A percentile compares a stretch with the other conserved stretches of the same genome.
phyloP scores from a whole-genome alignment of 2,113 vertebrate genomes.

The Neodontobutis hainanensis region DNA sequence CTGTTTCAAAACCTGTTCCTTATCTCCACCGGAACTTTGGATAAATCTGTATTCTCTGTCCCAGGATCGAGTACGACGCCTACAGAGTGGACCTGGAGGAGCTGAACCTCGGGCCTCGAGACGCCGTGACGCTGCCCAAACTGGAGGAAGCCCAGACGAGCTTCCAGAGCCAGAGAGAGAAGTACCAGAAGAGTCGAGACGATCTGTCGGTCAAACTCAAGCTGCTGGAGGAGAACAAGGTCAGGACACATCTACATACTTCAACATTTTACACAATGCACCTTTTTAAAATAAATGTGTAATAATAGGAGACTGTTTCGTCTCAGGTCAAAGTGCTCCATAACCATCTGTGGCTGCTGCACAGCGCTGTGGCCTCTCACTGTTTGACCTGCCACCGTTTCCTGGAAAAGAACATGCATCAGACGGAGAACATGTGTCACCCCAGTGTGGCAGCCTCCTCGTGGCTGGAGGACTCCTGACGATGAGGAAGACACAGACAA shows the following conservation, averaged over 20 bases:
- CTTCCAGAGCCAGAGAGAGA: slow-evolving; percentile 85
- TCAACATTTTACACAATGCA: too few relatives aligned
- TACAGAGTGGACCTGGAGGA: slow-evolving; percentile 93
- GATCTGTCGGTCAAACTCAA: slow-evolving; percentile 90
- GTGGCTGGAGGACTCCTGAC: slow-evolving; percentile 90
- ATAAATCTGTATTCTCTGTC: background rate
- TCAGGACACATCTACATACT: too few relatives aligned
- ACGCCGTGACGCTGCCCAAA: slow-evolving; percentile 78
- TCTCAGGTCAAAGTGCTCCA: slow-evolving; percentile 91
- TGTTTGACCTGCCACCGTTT: slow-evolving; percentile 87
- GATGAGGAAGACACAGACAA: background rate
- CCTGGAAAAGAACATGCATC: slow-evolving; percentile 83
- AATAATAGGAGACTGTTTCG: background rate
- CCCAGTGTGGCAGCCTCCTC: slow-evolving; percentile 80
- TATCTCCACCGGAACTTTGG: too few relatives aligned
- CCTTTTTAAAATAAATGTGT: background rate
- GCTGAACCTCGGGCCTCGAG: slow-evolving; percentile 86
- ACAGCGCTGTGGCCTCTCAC: slow-evolving; percentile 86
- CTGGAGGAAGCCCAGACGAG: slow-evolving; percentile 86
- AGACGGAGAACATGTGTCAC: slow-evolving; percentile 79
- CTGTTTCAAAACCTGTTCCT: too few relatives aligned
- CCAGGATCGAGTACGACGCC: slow-evolving; percentile 88
- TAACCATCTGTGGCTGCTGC: slow-evolving; percentile 88
- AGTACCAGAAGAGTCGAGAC: slow-evolving; percentile 83
- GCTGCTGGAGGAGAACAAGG: slow-evolving; percentile 93